phyloP scores from a whole-genome alignment of 2,888 invertebrate genomes.

The Dendrolimus pini region DNA sequence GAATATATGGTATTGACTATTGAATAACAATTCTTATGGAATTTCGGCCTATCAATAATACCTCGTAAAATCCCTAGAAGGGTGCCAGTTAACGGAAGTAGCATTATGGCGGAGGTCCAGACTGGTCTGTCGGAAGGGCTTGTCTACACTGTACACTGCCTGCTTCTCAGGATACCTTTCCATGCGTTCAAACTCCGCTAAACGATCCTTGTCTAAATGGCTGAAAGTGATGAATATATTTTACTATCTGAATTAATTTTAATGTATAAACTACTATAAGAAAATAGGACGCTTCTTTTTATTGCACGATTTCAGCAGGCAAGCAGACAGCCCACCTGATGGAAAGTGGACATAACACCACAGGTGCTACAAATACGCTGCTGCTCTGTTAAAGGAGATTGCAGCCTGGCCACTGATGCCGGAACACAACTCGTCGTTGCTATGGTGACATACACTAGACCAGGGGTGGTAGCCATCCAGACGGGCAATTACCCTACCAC shows the following conservation, averaged over 20 bases:
- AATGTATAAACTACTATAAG: no score
- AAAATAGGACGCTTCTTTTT: background rate
- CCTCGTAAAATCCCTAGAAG: constrained; percentile 70
- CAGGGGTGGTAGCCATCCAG: no score
- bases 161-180: constrained; percentile 70
- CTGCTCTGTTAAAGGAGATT: background rate
- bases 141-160: constrained; percentile 70
- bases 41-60: constrained; percentile 15
- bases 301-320: background rate
- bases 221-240: constrained; percentile 24
- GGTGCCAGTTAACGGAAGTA: constrained; percentile 54
- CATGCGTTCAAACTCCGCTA: constrained; percentile 64
- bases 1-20: no score
- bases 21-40: no score
- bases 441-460: no score
- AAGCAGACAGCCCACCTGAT: background rate
- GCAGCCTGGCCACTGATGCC: background rate
- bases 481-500: no score
- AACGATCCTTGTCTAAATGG: constrained; percentile 65
- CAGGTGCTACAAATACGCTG: background rate
- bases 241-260: background rate
- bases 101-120: constrained; percentile 63
- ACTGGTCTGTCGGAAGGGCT: constrained; percentile 69
- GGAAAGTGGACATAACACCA: background rate
- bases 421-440: no score